A percentile compares a stretch with the other conserved stretches of the same genome.
These are phyloP conservation scores for Drosophila mulleri DNA, from an alignment of 2,888 invertebrate genomes.

Conservation along the genomic window DNA sequence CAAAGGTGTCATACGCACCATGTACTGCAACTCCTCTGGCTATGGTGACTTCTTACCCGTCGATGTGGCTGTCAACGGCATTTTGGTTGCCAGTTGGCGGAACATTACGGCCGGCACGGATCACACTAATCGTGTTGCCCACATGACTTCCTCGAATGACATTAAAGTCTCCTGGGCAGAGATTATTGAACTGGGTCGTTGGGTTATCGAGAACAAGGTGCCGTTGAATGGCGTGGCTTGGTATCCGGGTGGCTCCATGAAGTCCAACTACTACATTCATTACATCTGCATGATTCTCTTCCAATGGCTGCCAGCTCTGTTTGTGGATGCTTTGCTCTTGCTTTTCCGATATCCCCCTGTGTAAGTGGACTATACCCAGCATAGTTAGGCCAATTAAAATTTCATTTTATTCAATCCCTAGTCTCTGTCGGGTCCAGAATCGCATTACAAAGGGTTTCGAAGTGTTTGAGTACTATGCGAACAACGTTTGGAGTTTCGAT, in stretches of 20 bases:
- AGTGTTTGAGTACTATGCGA: constrained; percentile 96
- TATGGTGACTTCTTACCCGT: constrained; percentile 93
- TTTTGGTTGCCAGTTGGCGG: constrained; percentile 81
- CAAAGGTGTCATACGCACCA: constrained; percentile 94
- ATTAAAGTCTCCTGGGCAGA: constrained; percentile 95
- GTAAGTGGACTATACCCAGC: constrained; percentile 86
- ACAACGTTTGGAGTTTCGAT: constrained; percentile 95
- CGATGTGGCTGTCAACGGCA: constrained; percentile 92
- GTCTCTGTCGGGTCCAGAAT: constrained; percentile 92
- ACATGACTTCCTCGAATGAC: constrained; percentile 92
- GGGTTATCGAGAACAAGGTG: constrained; percentile 90
- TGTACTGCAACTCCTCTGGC: constrained; percentile 92
- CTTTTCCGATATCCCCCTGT: constrained; percentile 94
- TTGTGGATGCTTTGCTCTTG: constrained; percentile 92
- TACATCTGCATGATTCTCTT: constrained; percentile 93
- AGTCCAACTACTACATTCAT: constrained; percentile 91
- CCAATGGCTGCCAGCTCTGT: constrained; percentile 95
- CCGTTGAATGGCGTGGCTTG: constrained; percentile 95
- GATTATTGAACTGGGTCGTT: constrained; percentile 92
- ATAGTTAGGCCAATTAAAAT: no score
- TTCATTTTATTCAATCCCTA: constrained; percentile 76
- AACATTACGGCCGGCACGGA: constrained; percentile 71
- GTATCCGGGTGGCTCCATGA: constrained; percentile 96
- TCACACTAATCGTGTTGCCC: constrained; percentile 86
- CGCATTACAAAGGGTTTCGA: constrained; percentile 94